Conservation (phyloP, 2,888 invertebrate species). For the Ceratothoa steindachneri region DNA sequence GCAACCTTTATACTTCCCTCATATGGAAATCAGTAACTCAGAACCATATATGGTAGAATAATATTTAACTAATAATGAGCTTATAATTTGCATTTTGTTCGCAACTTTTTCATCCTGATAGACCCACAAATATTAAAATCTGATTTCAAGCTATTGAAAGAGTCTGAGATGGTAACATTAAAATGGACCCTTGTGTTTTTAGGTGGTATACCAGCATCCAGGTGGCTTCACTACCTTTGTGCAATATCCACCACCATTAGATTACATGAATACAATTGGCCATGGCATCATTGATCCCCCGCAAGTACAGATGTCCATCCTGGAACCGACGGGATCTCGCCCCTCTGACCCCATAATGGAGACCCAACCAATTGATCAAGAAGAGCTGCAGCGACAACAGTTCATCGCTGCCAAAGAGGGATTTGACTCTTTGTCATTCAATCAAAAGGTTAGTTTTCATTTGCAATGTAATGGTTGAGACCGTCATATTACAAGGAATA, state of each 20-base stretch:
- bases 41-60: too few species aligned
- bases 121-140: too few species aligned
- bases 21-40: too few species aligned
- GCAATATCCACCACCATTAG: constrained; percentile 34
- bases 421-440: constrained; percentile 17
- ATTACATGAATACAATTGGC: constrained; percentile 43
- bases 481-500: too few species aligned
- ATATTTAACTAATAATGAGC: too few species aligned
- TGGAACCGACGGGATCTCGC: constrained; percentile 39
- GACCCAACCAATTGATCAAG: constrained; percentile 11
- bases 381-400: constrained; percentile 39
- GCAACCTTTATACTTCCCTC: too few species aligned
- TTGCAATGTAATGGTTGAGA: too few species aligned
- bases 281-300: constrained; percentile 47
- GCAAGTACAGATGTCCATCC: constrained; percentile 39
- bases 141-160: too few species aligned
- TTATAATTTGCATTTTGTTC: too few species aligned
- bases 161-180: background rate
- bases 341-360: constrained; percentile 32
- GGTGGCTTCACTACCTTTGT: constrained; percentile 17
- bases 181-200: background rate
- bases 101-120: too few species aligned
- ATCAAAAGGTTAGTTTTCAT: constrained; percentile 20
- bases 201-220: background rate
- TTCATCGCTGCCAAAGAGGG: constrained; percentile 42